Evolutionary conservation across 2,113 vertebrate species (phyloP), one percentile per base, ranked within the genome.

Genomic region (Anguilla rostrata): DNA sequence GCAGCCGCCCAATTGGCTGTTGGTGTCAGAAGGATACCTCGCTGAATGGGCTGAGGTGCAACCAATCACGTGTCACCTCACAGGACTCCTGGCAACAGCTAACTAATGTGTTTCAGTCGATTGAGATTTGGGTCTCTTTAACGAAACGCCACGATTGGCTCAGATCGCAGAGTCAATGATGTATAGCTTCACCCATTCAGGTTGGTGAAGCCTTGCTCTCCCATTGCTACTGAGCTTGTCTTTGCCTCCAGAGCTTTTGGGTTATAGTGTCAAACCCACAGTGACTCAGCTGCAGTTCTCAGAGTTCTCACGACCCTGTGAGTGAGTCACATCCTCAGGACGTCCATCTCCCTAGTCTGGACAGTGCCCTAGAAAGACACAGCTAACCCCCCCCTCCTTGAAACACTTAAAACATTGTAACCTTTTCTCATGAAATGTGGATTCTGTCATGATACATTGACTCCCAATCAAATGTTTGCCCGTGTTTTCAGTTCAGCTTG

Each of bases 281-380:
- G 86, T 85, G 82, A 82, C 82, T 34, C 39, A 60, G 80, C 66
- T 85, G 85, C 29, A 56, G 78, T 91, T 89, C 41, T 88, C 87
- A 89, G 56, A n/a, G 90, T 43, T 40, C 87, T 88, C 43, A 85
- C 88, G 88, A 83, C 80, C 88, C 88, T 85, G 83, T 87, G 85
- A 9, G 78, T 46, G 78, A 63, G 79, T 86, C 60, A 86, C 80
- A 16, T 12, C 22, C 57, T 60, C 11, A 39, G 46, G 20, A 14
- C n/a, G 14, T 20, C 15, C 46, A 43, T 49, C 71, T 53, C 87
- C 71, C 71, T 75, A n/a, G 60, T 66, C 60, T 66, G 60, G 18
- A 66, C 60, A 66, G 18, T 34, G 71, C 6, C n/a, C n/a, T 26
- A 34, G n/a, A 75, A 75, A 34, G 71, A 66, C 60, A 63, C 22